Evolutionary conservation across 2,797 vertebrate genomes (phyloP), one percentile per base, ranked within the genome.

Genomic region (Oceanodroma leucorhoa): DNA sequence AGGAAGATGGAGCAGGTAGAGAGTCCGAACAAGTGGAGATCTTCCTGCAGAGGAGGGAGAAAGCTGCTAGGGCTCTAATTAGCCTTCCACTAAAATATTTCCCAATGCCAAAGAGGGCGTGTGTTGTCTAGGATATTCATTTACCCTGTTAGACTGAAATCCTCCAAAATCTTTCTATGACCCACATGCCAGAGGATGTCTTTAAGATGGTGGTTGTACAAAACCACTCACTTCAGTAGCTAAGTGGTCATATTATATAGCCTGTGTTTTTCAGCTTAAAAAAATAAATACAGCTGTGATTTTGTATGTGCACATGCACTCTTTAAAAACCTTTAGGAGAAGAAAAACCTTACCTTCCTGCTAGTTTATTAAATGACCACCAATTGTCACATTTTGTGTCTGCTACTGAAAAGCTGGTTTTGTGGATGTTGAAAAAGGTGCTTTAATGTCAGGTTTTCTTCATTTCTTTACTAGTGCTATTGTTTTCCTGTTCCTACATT

Each of bases 121-220:
- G 26, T 73, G 27, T 40, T 88, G 26, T 75, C 77, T 82, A 32
- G 17, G 46, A 32, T 67, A 70, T 84, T 83, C 0, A 12, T 96
- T 95, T 89, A 91, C 62, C 48, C 50, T 93, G 5, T 51, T 66
- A 81, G 81, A 34, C 7, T 34, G 72, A 95, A 92, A 72, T 62
- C 50, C 64, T 89, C 36, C 53, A 75, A 95, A 95, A 92, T 62
- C 75, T 85, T 91, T 87, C 75, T 62, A 77, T 19, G 36, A 45
- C 7, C n/a, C 51, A 48, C 23, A 29, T 32, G 21, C 19, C 53
- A 75, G 57, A 60, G 27, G 60, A 72, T 43, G 16, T 40, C 17
- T 70, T 71, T 53, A 51, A 83, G 45, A 46, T 40, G 6, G 36
- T 27, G 29, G 54, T 55, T 71, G 50, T 65, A n/a, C 17, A 85